Percentiles rank a stretch among this genome's conserved stretches.
These are phyloP conservation scores for Epiblema foenella DNA, from an alignment of 2,888 invertebrate genomes.

Conservation along the genomic window DNA sequence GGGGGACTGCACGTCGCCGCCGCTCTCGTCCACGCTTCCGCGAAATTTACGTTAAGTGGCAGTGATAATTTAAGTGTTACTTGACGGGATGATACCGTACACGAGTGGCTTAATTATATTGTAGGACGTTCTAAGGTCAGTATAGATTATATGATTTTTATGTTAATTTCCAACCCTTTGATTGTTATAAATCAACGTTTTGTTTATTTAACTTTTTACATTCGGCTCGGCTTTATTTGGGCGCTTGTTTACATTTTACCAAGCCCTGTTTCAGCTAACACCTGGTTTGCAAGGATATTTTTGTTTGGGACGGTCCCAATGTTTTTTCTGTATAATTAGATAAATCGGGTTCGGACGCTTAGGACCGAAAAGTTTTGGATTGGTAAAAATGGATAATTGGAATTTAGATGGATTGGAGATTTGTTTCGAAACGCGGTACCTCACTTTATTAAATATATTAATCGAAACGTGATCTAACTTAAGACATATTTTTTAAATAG, in stretches of 20 bases:
- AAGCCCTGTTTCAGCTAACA: slow-evolving; percentile 18
- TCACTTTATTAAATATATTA: slow-evolving; percentile 13
- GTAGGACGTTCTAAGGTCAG: slow-evolving; percentile 29
- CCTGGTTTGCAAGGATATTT: slow-evolving; percentile 13
- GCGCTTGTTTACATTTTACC: slow-evolving; percentile 25
- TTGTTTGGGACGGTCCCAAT: not conserved
- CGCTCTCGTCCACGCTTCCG: slow-evolving; percentile 17
- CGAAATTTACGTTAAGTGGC: slow-evolving; percentile 32
- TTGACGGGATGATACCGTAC: slow-evolving; percentile 21
- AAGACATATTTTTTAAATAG: not conserved
- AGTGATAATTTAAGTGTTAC: slow-evolving; percentile 39
- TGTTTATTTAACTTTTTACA: slow-evolving; percentile 33
- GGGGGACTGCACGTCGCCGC: slow-evolving; percentile 52
- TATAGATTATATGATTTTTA: slow-evolving; percentile 3
- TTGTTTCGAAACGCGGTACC: not conserved
- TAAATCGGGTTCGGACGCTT: slow-evolving; percentile 18
- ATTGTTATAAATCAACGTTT: slow-evolving; percentile 25
- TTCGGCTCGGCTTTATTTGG: slow-evolving; percentile 24
- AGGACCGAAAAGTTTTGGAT: slow-evolving; percentile 31
- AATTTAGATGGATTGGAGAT: slow-evolving; percentile 22
- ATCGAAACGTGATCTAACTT: slow-evolving; percentile 13
- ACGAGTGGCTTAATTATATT: slow-evolving; percentile 49
- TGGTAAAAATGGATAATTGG: slow-evolving; percentile 27
- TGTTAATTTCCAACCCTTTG: slow-evolving; percentile 17
- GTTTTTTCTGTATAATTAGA: slow-evolving; percentile 31